These are phyloP conservation scores for Panurus biarmicus DNA, from an alignment of 2,113 vertebrate genomes.

Conservation along the genomic window DNA sequence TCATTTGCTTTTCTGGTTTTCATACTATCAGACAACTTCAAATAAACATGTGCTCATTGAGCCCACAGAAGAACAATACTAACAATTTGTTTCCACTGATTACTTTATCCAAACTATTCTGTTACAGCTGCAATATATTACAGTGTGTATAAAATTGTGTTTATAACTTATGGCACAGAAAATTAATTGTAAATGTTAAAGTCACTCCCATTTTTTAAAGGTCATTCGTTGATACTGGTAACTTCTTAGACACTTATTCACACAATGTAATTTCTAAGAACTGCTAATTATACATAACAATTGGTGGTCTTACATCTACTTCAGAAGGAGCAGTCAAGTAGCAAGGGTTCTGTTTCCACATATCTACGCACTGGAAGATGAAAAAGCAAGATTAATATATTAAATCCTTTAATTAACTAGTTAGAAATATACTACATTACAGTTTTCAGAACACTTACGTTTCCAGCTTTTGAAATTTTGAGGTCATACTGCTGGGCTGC, in stretches of 20 bases:
- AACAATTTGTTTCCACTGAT: not conserved
- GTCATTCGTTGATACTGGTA: not conserved
- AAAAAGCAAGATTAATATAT: not conserved
- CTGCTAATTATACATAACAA: not conserved
- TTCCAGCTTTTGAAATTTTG: constrained; percentile 97
- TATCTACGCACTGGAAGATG: constrained; percentile 88
- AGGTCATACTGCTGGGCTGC: constrained; percentile 87
- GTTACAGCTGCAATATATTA: not conserved
- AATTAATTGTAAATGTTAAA: not conserved
- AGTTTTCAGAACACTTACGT: constrained; percentile 73
- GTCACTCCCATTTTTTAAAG: not conserved
- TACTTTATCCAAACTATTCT: not conserved
- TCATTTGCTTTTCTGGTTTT: not conserved
- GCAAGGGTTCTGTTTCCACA: constrained; percentile 92
- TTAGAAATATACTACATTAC: not conserved
- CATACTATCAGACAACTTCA: not conserved
- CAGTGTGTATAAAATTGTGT: not conserved
- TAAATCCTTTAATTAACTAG: not conserved
- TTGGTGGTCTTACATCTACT: constrained; percentile 88
- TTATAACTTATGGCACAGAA: not conserved
- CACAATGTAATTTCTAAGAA: not conserved
- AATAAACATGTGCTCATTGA: not conserved
- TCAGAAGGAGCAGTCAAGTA: constrained; percentile 87
- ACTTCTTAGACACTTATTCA: not conserved
- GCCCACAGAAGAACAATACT: not conserved